phyloP scores from a whole-genome alignment of 30 jellyfish, hydroid and myxozoan species.

The Haliclystus octoradiatus region DNA sequence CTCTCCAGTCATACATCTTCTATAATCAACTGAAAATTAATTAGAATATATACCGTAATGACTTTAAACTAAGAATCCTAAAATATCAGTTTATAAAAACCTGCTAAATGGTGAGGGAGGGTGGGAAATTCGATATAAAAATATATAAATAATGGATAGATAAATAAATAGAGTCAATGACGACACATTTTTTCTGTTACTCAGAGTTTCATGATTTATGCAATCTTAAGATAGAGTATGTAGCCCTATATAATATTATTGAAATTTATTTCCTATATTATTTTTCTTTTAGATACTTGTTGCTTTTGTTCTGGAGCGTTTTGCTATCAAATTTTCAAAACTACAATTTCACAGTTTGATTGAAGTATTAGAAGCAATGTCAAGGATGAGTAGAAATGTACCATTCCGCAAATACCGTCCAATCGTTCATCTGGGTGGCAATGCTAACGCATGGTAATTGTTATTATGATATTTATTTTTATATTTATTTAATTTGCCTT shows the following conservation, averaged over 20 bases:
- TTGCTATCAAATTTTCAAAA: conserved; percentile 45
- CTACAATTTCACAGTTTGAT: conserved; percentile 70
- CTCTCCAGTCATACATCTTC: too few species aligned
- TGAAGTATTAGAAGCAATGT: conserved; percentile 70
- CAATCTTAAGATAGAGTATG: not conserved
- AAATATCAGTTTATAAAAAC: too few species aligned
- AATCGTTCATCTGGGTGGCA: conserved; percentile 24
- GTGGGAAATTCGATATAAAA: too few species aligned
- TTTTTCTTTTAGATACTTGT: conserved; percentile 39
- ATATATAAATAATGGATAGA: too few species aligned
- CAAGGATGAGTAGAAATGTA: conserved; percentile 69
- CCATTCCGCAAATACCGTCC: conserved; percentile 97
- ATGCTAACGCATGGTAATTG: conserved; percentile 37
- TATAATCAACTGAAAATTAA: too few species aligned
- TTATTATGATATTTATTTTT: not conserved
- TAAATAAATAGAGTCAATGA: too few species aligned
- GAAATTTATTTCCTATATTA: not conserved
- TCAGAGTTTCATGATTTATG: too few species aligned
- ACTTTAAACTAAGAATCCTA: too few species aligned
- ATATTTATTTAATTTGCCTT: not conserved
- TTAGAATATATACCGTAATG: too few species aligned
- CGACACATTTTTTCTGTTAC: too few species aligned
- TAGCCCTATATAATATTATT: not conserved
- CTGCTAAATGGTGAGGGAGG: too few species aligned
- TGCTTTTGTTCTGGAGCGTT: conserved; percentile 70